phyloP scores from a whole-genome alignment of 2,888 invertebrate species.

The Resseliella maxima region DNA sequence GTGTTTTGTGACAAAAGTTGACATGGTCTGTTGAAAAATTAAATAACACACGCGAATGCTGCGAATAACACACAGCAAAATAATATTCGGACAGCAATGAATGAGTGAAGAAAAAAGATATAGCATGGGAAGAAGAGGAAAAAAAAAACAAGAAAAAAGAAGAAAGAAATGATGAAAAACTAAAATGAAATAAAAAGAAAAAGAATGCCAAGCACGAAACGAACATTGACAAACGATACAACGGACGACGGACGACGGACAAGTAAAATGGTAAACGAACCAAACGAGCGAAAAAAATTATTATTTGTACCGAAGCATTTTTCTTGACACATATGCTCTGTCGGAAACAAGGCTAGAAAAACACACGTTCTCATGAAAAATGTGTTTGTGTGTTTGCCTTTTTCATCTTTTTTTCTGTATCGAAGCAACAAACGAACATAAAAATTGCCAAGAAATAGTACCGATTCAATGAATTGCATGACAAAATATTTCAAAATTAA shows the following conservation, averaged over 20 bases:
- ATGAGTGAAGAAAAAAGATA: neutral
- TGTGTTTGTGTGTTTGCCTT: neutral
- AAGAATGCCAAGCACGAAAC: neutral
- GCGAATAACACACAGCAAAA: neutral
- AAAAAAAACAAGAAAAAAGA: neutral
- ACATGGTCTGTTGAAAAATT: constrained; percentile 51
- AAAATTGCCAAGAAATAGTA: too few relatives aligned
- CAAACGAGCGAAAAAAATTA: neutral
- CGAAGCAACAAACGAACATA: neutral
- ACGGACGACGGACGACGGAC: neutral
- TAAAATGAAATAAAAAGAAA: too few relatives aligned
- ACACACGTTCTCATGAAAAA: neutral
- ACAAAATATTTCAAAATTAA: constrained; percentile 38
- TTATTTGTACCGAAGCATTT: constrained; percentile 2
- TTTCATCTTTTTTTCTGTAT: neutral
- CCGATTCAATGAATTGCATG: neutral
- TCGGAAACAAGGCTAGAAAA: neutral
- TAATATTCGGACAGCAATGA: neutral
- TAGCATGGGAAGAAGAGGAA: neutral
- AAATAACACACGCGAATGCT: constrained; percentile 48
- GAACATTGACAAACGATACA: constrained; percentile 37
- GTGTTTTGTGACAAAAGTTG: constrained; percentile 49
- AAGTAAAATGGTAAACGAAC: constrained; percentile 18
- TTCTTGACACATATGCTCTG: constrained; percentile 39
- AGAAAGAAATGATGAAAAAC: neutral